Percentiles rank a stretch among this genome's conserved stretches.
These are phyloP conservation scores for Danaus plexippus DNA, from an alignment of 1,140 invertebrate genomes.

Conservation along the genomic window DNA sequence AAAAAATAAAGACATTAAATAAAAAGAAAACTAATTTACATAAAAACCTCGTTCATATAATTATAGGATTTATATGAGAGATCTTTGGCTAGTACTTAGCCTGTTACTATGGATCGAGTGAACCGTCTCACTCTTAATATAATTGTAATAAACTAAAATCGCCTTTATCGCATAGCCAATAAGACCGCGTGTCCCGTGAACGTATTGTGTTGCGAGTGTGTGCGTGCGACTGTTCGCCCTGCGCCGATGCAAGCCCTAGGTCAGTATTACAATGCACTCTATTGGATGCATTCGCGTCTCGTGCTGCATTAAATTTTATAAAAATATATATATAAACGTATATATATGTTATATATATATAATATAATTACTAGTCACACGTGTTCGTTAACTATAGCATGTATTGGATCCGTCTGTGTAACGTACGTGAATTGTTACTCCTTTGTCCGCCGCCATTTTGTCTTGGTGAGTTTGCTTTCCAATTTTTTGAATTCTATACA, in stretches of 20 bases:
- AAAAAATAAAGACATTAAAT: too few species aligned
- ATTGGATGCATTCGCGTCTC: conserved; percentile 37
- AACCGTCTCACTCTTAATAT: conserved; percentile 8
- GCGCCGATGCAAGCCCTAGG: conserved; percentile 47
- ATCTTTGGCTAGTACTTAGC: conserved; percentile 10
- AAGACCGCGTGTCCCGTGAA: conserved; percentile 4
- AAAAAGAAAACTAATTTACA: too few species aligned
- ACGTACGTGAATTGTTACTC: conserved; percentile 2
- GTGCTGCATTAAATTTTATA: neutral
- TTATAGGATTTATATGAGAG: too few species aligned
- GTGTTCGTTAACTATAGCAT: too few species aligned
- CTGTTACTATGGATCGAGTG: conserved; percentile 30
- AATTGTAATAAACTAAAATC: neutral
- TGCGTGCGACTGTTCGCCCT: conserved; percentile 27
- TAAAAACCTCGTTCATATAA: too few species aligned
- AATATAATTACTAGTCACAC: too few species aligned
- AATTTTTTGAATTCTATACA: conserved; percentile 37
- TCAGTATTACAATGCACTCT: conserved; percentile 49
- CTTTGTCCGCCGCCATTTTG: conserved; percentile 50
- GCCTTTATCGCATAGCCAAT: neutral
- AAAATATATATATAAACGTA: too few species aligned
- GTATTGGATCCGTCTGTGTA: too few species aligned
- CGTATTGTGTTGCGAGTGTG: conserved; percentile 29
- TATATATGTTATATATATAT: too few species aligned
- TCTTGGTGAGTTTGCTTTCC: conserved; percentile 47